Conservation (phyloP, 1,140 invertebrate genomes). For the Eurosta solidaginis region DNA sequence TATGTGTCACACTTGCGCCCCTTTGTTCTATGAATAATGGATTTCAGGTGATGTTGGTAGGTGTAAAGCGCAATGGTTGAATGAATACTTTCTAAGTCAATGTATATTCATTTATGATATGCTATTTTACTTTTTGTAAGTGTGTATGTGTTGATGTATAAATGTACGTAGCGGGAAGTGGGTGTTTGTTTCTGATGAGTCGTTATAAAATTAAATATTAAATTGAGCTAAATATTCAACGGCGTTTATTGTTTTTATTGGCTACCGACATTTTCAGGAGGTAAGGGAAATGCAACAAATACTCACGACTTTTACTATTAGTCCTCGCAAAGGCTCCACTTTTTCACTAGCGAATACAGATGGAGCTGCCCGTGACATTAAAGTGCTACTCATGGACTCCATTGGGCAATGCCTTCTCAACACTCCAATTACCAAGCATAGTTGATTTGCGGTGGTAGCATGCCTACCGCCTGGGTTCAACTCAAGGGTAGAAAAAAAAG, state of each 20-base stretch:
- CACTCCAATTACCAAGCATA: too few relatives aligned
- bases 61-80: neutral
- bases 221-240: neutral
- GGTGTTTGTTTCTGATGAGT: neutral
- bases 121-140: too few relatives aligned
- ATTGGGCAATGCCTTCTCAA: too few relatives aligned
- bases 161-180: neutral
- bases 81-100: neutral
- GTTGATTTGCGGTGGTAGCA: too few relatives aligned
- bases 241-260: slow-evolving; percentile 6
- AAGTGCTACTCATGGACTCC: too few relatives aligned
- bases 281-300: neutral
- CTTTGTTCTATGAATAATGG: neutral
- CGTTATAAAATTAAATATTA: neutral
- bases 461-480: too few relatives aligned
- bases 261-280: neutral
- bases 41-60: neutral
- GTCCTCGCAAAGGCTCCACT: too few relatives aligned
- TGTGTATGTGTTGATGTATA: neutral
- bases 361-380: too few relatives aligned
- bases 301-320: too few relatives aligned
- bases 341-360: too few relatives aligned
- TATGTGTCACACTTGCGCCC: neutral
- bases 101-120: too few relatives aligned
- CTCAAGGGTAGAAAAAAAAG: too few relatives aligned